These are phyloP conservation scores for Podargus strigoides DNA, from an alignment of 2,797 vertebrate species.

Conservation along the genomic window DNA sequence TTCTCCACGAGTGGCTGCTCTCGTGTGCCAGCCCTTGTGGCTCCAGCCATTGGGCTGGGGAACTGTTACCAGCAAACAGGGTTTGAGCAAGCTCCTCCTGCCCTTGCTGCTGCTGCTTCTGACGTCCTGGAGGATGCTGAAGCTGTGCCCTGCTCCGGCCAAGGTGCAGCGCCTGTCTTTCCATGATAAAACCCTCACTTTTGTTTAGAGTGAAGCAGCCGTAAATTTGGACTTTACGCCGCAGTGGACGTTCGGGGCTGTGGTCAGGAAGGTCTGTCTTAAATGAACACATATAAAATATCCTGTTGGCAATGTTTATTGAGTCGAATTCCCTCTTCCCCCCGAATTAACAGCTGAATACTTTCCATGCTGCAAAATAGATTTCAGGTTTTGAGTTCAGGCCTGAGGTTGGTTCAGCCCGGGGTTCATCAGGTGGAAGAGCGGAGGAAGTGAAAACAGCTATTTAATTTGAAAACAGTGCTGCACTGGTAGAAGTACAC, in stretches of 20 bases:
- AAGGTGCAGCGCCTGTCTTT: not conserved
- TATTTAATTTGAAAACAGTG: not conserved
- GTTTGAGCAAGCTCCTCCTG: not conserved
- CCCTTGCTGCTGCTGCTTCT: not conserved
- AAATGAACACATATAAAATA: not conserved
- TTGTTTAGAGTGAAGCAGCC: not conserved
- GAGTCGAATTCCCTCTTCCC: not conserved
- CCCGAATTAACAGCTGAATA: not conserved
- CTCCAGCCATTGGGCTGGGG: accelerated
- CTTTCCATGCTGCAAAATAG: not conserved
- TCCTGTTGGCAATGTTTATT: not conserved
- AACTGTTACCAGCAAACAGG: not conserved
- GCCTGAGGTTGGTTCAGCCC: not conserved
- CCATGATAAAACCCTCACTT: not conserved
- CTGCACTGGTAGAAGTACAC: not conserved
- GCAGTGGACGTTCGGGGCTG: not conserved
- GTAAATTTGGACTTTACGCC: not conserved
- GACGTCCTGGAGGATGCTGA: not conserved
- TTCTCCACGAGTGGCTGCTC: not conserved
- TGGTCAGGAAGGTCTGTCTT: not conserved
- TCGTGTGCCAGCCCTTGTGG: not conserved
- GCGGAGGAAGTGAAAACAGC: not conserved
- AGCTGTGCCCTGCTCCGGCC: not conserved
- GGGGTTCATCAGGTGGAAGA: not conserved
- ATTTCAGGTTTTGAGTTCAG: not conserved